These are phyloP conservation scores for Elaphurus davidianus DNA, from an alignment of 2,113 vertebrate species.

Conservation along the genomic window DNA sequence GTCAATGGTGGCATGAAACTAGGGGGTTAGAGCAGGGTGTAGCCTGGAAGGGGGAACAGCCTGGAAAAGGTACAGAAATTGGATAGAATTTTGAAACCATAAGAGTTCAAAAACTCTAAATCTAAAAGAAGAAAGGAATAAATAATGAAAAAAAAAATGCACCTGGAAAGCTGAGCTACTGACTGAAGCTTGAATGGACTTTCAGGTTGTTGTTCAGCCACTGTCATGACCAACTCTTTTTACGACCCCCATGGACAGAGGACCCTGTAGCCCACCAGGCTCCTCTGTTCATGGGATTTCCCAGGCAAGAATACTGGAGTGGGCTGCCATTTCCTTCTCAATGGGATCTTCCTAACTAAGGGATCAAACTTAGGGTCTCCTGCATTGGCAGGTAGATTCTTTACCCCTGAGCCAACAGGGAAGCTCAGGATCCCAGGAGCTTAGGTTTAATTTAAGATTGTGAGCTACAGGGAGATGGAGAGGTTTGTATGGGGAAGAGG, in stretches of 20 bases:
- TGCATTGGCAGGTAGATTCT: not conserved
- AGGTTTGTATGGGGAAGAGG: not conserved
- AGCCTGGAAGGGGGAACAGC: not conserved
- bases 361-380: not conserved
- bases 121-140: not conserved
- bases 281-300: not conserved
- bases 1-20: not conserved
- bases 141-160: not conserved
- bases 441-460: not conserved
- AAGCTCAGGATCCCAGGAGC: not conserved
- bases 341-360: not conserved
- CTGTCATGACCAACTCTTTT: not conserved
- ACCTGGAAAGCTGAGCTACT: not conserved
- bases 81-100: not conserved
- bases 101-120: not conserved
- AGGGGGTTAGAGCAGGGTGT: not conserved
- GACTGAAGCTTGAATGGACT: not conserved
- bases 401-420: not conserved
- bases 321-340: not conserved
- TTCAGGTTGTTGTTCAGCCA: not conserved
- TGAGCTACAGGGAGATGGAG: not conserved
- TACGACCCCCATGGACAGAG: not conserved
- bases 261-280: not conserved
- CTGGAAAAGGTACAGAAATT: not conserved
- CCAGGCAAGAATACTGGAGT: not conserved